A percentile compares a stretch with the other conserved stretches of the same genome.
phyloP scores from a whole-genome alignment of 2,888 invertebrate species.

The Sarcophaga caerulescens region DNA sequence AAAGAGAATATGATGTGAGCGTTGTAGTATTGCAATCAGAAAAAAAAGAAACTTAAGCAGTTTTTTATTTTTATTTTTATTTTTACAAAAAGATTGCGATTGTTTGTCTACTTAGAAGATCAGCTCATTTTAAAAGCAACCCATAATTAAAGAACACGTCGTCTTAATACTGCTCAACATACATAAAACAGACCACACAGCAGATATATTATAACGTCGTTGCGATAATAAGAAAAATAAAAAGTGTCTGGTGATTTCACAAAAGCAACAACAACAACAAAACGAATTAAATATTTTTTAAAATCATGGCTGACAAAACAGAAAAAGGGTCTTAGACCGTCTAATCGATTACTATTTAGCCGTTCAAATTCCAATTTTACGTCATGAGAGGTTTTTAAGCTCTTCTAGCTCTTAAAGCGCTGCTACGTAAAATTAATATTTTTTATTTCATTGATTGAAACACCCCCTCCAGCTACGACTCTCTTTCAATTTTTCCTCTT shows the following conservation, averaged over 20 bases:
- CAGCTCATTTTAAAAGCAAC: conserved; percentile 63
- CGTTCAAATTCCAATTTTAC: no score
- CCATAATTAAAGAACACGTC: conserved; percentile 69
- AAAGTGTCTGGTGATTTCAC: not conserved
- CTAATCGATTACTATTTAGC: no score
- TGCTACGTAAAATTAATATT: not conserved
- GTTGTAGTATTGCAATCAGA: not conserved
- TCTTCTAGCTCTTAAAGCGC: not conserved
- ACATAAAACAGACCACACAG: not conserved
- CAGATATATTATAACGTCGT: not conserved
- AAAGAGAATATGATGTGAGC: no score
- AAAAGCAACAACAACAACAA: not conserved
- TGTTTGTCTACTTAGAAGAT: conserved; percentile 36
- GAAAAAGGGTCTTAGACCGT: not conserved
- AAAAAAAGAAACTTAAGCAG: not conserved
- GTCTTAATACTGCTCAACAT: conserved; percentile 46
- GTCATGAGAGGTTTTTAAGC: no score
- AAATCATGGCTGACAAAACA: not conserved
- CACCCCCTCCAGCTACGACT: not conserved
- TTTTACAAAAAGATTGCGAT: not conserved
- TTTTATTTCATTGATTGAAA: not conserved
- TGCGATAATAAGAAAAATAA: not conserved
- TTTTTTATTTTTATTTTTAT: not conserved
- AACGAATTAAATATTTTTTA: not conserved
- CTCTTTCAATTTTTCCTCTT: no score